Evolutionary conservation across 2,113 vertebrate genomes (phyloP).

Genomic region (Ageneiosus marmoratus): DNA sequence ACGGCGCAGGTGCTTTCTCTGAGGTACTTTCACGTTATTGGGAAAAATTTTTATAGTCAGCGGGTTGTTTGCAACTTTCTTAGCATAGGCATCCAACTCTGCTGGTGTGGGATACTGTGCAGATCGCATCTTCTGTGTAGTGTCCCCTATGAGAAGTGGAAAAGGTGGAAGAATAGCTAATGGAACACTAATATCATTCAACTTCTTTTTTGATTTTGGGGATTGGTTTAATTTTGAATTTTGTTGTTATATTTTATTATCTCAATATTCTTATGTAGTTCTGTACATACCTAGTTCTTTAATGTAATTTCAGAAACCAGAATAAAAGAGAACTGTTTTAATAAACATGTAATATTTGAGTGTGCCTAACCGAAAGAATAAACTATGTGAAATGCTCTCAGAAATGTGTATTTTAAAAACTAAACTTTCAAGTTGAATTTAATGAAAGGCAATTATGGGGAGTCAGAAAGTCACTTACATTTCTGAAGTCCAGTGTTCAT

Average conservation of each 20-base stretch:
- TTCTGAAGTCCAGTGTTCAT: slow-evolving; percentile 99
- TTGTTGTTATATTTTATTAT: neutral
- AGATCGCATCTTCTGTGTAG: slow-evolving; percentile 99
- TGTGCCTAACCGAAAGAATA: neutral
- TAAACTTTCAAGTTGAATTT: neutral
- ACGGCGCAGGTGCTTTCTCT: slow-evolving; percentile 96
- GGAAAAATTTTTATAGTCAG: slow-evolving; percentile 99
- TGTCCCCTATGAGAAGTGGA: slow-evolving; percentile 88
- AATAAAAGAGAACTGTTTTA: neutral
- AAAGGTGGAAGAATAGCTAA: slow-evolving; percentile 62
- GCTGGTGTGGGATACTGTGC: slow-evolving; percentile 98
- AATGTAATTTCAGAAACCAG: neutral
- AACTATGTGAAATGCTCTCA: neutral
- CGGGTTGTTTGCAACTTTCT: slow-evolving; percentile 98
- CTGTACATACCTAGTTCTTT: neutral
- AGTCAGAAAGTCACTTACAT: slow-evolving; percentile 79
- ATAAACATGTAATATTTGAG: neutral
- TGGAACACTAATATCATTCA: neutral
- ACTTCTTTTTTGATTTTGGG: neutral
- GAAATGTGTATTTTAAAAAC: neutral
- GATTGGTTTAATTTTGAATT: neutral
- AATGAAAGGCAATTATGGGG: neutral
- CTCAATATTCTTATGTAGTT: neutral
- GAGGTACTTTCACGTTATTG: slow-evolving; percentile 98
- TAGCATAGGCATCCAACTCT: slow-evolving; percentile 99